Conservation (phyloP, 2,797 vertebrate species). For the Linurgus olivaceus region DNA sequence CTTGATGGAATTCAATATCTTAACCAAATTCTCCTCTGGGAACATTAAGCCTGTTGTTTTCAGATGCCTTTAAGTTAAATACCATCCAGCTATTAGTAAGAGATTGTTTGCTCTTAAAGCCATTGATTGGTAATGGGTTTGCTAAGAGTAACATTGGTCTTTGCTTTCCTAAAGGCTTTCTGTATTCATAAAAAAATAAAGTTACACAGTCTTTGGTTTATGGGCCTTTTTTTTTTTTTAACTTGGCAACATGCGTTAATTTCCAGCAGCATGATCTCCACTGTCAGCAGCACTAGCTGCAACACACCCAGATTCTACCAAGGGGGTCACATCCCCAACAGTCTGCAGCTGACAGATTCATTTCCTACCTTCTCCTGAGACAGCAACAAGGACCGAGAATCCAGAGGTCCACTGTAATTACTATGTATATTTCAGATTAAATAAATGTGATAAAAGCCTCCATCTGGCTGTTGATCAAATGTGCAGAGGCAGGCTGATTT, state of each 20-base stretch:
- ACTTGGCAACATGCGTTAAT: neutral
- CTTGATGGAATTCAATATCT: slow-evolving; percentile 30
- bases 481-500: slow-evolving; percentile 77
- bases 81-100: neutral
- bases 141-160: neutral
- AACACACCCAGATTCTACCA: slow-evolving; percentile 51
- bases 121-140: slow-evolving; percentile 15
- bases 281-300: slow-evolving; percentile 20
- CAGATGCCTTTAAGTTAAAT: slow-evolving; percentile 35
- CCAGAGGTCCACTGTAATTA: slow-evolving; percentile 81
- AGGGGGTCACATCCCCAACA: slow-evolving; percentile 46
- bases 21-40: slow-evolving; percentile 35
- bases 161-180: slow-evolving; percentile 13
- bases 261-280: neutral
- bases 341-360: slow-evolving; percentile 69
- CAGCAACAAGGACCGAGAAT: slow-evolving; percentile 55
- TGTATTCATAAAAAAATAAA: neutral
- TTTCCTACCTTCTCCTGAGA: slow-evolving; percentile 77
- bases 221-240: neutral
- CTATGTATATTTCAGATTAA: slow-evolving; percentile 81
- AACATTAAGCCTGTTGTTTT: slow-evolving; percentile 23
- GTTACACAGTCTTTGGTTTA: neutral
- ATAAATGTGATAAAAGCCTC: slow-evolving; percentile 83
- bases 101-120: slow-evolving; percentile 5
- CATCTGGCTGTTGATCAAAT: slow-evolving; percentile 82